Conservation (phyloP, 2,888 invertebrate species). For the Sinhomidia bicolor region DNA sequence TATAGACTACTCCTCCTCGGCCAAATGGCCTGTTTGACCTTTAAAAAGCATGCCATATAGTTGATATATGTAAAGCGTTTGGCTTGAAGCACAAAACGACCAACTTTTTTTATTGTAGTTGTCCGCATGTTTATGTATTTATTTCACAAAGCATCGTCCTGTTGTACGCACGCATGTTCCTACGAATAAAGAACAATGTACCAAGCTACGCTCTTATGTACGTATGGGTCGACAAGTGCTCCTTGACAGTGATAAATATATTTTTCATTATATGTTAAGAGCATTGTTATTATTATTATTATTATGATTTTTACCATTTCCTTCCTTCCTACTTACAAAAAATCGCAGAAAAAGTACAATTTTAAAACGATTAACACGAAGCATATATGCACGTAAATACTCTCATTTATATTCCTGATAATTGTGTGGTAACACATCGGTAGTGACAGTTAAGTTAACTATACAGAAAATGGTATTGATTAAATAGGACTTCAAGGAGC, state of each 20-base stretch:
- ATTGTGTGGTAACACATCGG: no score
- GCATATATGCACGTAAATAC: no score
- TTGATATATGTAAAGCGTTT: conserved; percentile 15
- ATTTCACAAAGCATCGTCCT: not conserved
- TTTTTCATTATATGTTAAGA: not conserved
- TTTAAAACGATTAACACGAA: not conserved
- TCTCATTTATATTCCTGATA: no score
- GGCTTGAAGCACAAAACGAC: not conserved
- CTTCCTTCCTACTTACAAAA: conserved; percentile 10
- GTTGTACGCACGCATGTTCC: not conserved
- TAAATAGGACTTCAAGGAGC: no score
- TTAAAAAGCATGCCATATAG: conserved; percentile 8
- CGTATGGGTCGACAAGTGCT: not conserved
- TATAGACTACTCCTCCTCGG: not conserved
- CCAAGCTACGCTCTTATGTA: no score
- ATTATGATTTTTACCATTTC: not conserved
- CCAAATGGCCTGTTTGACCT: conserved; percentile 28
- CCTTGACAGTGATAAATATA: conserved; percentile 34
- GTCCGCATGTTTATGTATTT: not conserved
- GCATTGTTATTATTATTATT: conserved; percentile 9
- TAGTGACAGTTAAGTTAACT: no score
- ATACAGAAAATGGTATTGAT: no score
- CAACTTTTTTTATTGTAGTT: not conserved
- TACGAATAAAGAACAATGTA: no score
- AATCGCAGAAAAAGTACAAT: not conserved